Percentiles rank a stretch among this genome's conserved stretches.
These are phyloP conservation scores for Astur gentilis DNA, from an alignment of 2,113 vertebrate species.

Conservation along the genomic window DNA sequence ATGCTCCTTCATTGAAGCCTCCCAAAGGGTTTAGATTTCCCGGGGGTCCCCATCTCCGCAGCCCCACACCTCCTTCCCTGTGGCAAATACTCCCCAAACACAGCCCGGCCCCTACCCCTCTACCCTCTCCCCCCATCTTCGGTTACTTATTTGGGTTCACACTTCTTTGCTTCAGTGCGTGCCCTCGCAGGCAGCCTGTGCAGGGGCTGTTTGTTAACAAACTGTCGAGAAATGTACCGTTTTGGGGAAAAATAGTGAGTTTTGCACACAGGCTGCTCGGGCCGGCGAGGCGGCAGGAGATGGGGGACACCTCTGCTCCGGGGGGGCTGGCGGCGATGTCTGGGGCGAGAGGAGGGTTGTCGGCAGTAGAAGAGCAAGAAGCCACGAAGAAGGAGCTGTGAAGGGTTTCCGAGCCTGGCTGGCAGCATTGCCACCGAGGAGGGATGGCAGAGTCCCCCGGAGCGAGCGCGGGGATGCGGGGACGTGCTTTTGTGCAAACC, in stretches of 20 bases:
- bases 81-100: background rate
- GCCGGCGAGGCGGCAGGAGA: background rate
- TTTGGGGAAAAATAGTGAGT: background rate
- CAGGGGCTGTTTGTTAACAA: conserved; percentile 73
- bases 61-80: background rate
- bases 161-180: conserved; percentile 40
- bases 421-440: background rate
- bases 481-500: background rate
- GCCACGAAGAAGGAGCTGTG: conserved; percentile 7
- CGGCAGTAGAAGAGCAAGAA: conserved; percentile 11
- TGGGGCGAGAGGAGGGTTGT: conserved; percentile 49
- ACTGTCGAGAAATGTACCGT: conserved; percentile 69
- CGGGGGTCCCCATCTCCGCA: background rate
- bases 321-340: conserved; percentile 29
- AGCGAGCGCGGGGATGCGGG: background rate
- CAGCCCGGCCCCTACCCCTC: background rate
- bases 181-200: conserved; percentile 70
- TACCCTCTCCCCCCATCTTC: background rate
- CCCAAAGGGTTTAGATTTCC: background rate
- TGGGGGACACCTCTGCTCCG: conserved; percentile 52
- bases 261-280: conserved; percentile 35
- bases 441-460: background rate
- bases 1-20: background rate
- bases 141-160: conserved; percentile 72
- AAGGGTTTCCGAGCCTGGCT: conserved; percentile 46